Base-by-base conservation (phyloP, 2,888 invertebrate species). In the Autographa pulchrina region DNA sequence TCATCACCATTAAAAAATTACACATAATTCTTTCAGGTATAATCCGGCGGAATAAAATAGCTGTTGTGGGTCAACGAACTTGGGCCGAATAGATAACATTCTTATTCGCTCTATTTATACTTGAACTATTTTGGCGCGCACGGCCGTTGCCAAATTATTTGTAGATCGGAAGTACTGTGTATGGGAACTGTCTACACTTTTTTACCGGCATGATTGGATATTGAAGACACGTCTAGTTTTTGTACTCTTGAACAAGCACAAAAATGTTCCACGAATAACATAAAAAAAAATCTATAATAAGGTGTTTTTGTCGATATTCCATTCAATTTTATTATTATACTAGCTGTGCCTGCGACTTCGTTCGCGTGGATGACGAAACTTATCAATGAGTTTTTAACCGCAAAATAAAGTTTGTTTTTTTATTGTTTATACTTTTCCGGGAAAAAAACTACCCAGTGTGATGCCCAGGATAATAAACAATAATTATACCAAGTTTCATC, bases 91-190 rank as follows among this genome's bases (percentile, higher is more conserved):
- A 88, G 89, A 91, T 92, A 88, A 87, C 90, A 87, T 88, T 88
- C 82, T 84, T 83, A 87, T 88, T 88, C 89, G 84, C 85, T 86
- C 87, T 93, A 92, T 88, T 93, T 88, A 90, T 92, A 92, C 80
- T 52, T 69, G 72, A 68, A 82, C 87, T 91, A 92, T 93, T 91
- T 88, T 84, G 74, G 86, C 80, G 72, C 88, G 87, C 83, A 80
- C 61, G 77, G 84, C 78, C 85, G 86, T 86, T 92, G 94, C 94
- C 94, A 94, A 94, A 92, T 88, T 92, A 92, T 94, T 83, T 87
- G 82, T 87, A 85, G 81, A 88, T 92, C 92, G 94, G 94, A 94
- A 93, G 92, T 91, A 83, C 70, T 65, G 68, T 72, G 76, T 75
- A 75, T 71, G 68, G 72, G 48, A 73, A 72, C 80, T 72, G 75